Evolutionary conservation across 2,888 invertebrate genomes (phyloP).

Genomic region (Clunio marinus): DNA sequence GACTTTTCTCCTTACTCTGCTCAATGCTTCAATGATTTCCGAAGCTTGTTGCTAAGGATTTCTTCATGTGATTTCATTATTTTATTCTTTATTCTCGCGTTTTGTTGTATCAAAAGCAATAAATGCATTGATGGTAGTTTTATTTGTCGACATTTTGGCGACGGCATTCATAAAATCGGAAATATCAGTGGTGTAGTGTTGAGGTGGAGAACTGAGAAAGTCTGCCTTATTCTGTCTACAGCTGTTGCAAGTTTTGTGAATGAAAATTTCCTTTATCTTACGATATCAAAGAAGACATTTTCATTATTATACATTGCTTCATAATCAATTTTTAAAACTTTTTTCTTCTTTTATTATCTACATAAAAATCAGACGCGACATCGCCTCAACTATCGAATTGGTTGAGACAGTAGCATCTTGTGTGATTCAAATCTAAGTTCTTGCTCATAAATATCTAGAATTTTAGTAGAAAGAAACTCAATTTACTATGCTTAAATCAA

Average conservation of each 20-base stretch:
- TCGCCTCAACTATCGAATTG: neutral
- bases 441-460: too few species aligned
- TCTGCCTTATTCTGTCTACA: neutral
- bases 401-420: neutral
- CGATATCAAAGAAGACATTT: neutral
- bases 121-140: slow-evolving; percentile 7
- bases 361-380: slow-evolving; percentile 31
- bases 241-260: neutral
- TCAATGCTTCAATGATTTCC: too few species aligned
- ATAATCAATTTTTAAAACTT: slow-evolving; percentile 9
- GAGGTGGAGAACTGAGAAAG: neutral
- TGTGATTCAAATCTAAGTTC: too few species aligned
- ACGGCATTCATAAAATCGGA: slow-evolving; percentile 5
- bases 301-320: neutral
- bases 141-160: slow-evolving; percentile 16
- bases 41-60: too few species aligned
- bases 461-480: too few species aligned
- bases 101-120: neutral
- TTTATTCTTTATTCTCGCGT: too few species aligned
- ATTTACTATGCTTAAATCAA: too few species aligned
- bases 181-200: neutral
- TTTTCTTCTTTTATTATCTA: slow-evolving; percentile 24
- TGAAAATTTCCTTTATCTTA: neutral
- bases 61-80: slow-evolving; percentile 11
- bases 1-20: too few species aligned